Conservation (phyloP, 2,888 invertebrate species). For the Caenorhabditis angaria region DNA sequence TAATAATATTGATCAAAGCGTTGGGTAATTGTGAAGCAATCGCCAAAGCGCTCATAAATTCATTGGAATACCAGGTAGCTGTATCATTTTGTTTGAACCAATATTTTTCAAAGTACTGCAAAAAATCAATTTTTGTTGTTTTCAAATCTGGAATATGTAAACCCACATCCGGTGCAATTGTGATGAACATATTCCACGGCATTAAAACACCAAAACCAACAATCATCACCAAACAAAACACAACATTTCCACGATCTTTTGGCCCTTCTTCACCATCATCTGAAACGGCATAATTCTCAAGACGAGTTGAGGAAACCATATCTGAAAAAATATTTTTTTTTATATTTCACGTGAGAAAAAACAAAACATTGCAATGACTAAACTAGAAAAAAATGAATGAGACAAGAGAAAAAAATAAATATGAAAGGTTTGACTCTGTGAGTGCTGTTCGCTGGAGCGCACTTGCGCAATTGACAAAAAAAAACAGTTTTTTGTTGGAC, state of each 20-base stretch:
- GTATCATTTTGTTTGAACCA: conserved; percentile 77
- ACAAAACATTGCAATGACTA: no score
- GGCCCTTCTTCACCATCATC: conserved; percentile 16
- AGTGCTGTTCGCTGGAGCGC: no score
- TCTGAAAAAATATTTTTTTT: background rate
- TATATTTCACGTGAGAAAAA: background rate
- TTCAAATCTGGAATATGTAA: background rate
- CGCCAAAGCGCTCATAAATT: conserved; percentile 86
- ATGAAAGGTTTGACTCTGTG: no score
- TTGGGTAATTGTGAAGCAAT: conserved; percentile 93
- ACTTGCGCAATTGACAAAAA: no score
- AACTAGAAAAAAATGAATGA: background rate
- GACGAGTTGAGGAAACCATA: conserved; percentile 13
- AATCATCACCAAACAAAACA: conserved; percentile 86
- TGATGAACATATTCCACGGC: conserved; percentile 99
- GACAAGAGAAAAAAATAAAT: no score
- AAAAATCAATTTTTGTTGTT: conserved; percentile 28
- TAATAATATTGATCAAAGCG: conserved; percentile 81
- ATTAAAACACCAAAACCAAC: conserved; percentile 92
- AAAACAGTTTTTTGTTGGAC: no score
- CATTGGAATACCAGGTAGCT: conserved; percentile 77
- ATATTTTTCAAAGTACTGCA: conserved; percentile 81
- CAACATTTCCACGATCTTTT: conserved; percentile 71
- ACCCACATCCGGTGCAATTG: conserved; percentile 72
- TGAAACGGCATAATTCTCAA: conserved; percentile 6